Base-by-base conservation (phyloP, 2,797 vertebrate genomes). In the Okamejei kenojei region DNA sequence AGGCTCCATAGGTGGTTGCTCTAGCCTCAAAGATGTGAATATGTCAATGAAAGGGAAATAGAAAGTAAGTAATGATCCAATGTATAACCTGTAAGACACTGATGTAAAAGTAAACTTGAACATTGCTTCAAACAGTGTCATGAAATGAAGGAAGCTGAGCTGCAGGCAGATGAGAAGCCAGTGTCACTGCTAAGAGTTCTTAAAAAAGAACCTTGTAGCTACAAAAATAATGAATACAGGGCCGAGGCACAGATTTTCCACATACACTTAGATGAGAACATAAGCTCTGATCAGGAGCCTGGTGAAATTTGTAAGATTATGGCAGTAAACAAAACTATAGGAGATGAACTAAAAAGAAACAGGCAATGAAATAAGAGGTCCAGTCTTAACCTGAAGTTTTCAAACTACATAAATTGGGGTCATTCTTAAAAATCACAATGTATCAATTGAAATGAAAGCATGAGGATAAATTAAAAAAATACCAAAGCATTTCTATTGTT, bases 41-140 rank as follows among this genome's bases (percentile, higher is more conserved):
- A 84, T 58, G 81, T 61, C n/a, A n/a, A 84, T 5, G 29, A 5
- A 6, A 84, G 54, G 26, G 29, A 26, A 61, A 13, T 58, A 61
- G 26, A 26, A 13, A 29, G 29, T 45, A 54, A 84, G 26, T 79
- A 79, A 79, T 84, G 54, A 11, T 61, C 26, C 54, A 84, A 82
- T 29, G 45, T 84, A n/a, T 58, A n/a, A 84, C 3, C 54, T 61
- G 54, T 84, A 45, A 84, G 54, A 15, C 54, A 29, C 10, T n/a
- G 29, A 61, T 84, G 45, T 7, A 54, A 54, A 84, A 84, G 29
- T 21, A 10, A 26, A 84, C 54, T 1, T 11, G 45, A 58, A 61
- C 81, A n/a, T 54, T n/a, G 54, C 54, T 84, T 54, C 54, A 84
- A 84, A 84, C 81, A 84, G 11, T 61, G 54, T 61, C 81, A 84